Conservation (phyloP, 2,888 invertebrate species). For the Erebia palarica region DNA sequence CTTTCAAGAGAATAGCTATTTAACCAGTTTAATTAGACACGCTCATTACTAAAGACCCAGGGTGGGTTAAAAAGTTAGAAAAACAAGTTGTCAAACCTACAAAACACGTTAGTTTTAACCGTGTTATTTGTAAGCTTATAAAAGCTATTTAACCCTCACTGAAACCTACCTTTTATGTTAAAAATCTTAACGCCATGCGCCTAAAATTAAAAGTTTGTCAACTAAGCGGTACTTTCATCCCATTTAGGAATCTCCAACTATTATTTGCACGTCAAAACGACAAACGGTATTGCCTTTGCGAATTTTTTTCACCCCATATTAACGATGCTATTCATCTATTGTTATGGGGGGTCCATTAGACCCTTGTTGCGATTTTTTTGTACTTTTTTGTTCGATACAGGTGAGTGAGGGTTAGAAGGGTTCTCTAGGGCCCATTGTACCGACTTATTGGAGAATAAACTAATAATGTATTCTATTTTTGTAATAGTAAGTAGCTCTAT, state of each 20-base stretch:
- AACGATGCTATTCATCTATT: slow-evolving; percentile 56
- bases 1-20: too few species aligned
- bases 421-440: slow-evolving; percentile 44
- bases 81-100: too few species aligned
- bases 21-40: too few species aligned
- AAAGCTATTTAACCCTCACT: slow-evolving; percentile 3
- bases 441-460: slow-evolving; percentile 36
- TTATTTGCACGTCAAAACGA: slow-evolving; percentile 62
- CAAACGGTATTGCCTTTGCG: slow-evolving; percentile 61
- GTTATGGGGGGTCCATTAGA: slow-evolving; percentile 65
- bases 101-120: too few species aligned
- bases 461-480: slow-evolving; percentile 33
- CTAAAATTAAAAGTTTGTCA: slow-evolving; percentile 39
- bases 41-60: too few species aligned
- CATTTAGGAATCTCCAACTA: slow-evolving; percentile 49
- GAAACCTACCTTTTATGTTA: background rate
- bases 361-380: slow-evolving; percentile 60
- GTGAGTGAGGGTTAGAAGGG: slow-evolving; percentile 57
- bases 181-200: slow-evolving; percentile 52
- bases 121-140: background rate
- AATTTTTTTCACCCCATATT: slow-evolving; percentile 52
- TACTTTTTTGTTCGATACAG: slow-evolving; percentile 61
- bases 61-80: too few species aligned
- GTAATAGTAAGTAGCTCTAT: slow-evolving; percentile 16
- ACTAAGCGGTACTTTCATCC: slow-evolving; percentile 34